phyloP scores from a whole-genome alignment of 2,888 invertebrate genomes.

The Leptinotarsa peninsularis region DNA sequence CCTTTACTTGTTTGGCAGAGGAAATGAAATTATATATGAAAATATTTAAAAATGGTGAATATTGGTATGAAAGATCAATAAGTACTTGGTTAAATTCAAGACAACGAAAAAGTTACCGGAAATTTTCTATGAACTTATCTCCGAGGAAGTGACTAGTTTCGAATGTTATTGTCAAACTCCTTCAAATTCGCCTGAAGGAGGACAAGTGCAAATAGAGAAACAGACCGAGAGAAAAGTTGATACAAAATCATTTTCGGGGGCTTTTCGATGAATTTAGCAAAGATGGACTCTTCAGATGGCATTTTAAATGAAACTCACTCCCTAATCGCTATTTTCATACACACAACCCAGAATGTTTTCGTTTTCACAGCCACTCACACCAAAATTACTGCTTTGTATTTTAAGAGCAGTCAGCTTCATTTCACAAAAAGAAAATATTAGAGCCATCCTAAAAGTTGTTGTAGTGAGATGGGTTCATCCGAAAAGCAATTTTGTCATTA shows the following conservation, averaged over 20 bases:
- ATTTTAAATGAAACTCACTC: constrained; percentile 48
- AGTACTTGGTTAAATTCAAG: constrained; percentile 29
- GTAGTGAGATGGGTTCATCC: not conserved
- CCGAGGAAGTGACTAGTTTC: constrained; percentile 7
- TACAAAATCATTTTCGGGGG: not conserved
- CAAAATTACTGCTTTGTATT: constrained; percentile 60
- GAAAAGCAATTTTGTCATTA: not conserved
- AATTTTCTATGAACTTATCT: constrained; percentile 19
- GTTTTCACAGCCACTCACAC: constrained; percentile 64
- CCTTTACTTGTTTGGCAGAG: too few relatives aligned
- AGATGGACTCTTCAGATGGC: constrained; percentile 54
- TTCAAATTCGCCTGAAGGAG: constrained; percentile 33
- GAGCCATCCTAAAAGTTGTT: constrained; percentile 32
- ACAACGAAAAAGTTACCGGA: constrained; percentile 17
- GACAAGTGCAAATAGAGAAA: constrained; percentile 29
- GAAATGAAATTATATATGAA: too few relatives aligned
- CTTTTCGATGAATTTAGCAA: constrained; percentile 28
- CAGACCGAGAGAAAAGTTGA: not conserved
- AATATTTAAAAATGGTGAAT: too few relatives aligned
- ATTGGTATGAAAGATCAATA: too few relatives aligned
- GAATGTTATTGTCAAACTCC: constrained; percentile 31
- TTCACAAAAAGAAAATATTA: constrained; percentile 43
- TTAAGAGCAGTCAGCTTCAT: constrained; percentile 61
- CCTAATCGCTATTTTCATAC: constrained; percentile 54
- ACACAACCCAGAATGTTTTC: constrained; percentile 61